phyloP scores from a whole-genome alignment of 2,888 invertebrate genomes.

The Dascillus cervinus region DNA sequence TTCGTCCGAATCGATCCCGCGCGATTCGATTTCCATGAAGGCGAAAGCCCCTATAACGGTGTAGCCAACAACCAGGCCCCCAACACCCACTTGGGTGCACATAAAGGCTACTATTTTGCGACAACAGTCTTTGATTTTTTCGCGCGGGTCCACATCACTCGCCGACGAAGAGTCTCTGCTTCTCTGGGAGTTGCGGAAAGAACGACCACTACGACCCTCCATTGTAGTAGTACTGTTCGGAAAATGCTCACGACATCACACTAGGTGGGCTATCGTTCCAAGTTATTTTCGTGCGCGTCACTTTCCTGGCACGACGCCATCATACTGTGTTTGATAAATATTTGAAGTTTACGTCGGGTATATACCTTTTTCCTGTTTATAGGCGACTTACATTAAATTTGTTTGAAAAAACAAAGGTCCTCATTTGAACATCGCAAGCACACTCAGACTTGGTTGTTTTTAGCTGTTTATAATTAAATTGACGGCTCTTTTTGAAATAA shows the following conservation, averaged over 20 bases:
- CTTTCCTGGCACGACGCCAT: too few species aligned
- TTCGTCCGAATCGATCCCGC: constrained; percentile 31
- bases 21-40: constrained; percentile 65
- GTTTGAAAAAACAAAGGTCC: too few species aligned
- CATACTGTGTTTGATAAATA: too few species aligned
- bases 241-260: not conserved
- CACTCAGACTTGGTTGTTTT: too few species aligned
- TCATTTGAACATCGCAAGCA: too few species aligned
- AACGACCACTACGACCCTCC: constrained; percentile 15
- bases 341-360: too few species aligned
- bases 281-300: too few species aligned
- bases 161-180: constrained; percentile 52
- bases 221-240: constrained; percentile 5
- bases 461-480: too few species aligned
- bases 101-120: constrained; percentile 82
- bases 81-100: constrained; percentile 89
- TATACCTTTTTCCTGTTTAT: too few species aligned
- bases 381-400: too few species aligned
- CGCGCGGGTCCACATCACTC: constrained; percentile 59
- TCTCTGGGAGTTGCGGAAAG: constrained; percentile 25
- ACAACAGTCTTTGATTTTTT: constrained; percentile 77
- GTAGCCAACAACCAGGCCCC: constrained; percentile 79
- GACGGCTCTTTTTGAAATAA: too few species aligned
- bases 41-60: constrained; percentile 78
- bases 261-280: constrained; percentile 1